Evolutionary conservation across 2,888 invertebrate species (phyloP), one percentile per base, ranked within the genome.

Genomic region (Melanostoma scalare): DNA sequence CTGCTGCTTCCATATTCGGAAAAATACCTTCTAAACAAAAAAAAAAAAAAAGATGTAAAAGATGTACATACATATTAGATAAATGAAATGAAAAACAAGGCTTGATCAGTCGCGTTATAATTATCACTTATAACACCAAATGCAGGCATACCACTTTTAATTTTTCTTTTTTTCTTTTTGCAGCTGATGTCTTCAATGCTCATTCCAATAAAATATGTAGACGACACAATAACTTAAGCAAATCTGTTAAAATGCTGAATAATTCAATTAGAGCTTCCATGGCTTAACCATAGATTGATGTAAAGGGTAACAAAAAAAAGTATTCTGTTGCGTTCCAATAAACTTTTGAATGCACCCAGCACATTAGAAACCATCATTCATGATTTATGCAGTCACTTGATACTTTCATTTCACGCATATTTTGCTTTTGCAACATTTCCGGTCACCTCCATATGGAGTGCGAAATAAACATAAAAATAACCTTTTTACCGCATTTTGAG

Each of bases 321-420:
- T 30, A 65, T 53, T 67, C 52, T 42, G 50, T 67, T 53, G 52
- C 65, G 33, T 67, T 67, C 40, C 42, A 60, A 44, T 53, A 40
- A 38, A 73, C 46, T 61, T 61, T 36, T 44, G 61, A 20, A 20
- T 61, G 69, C 55, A 60, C 33, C 53, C 42, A 58, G 20, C 75
- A 67, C 42, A 40, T n/a, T 9, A 31, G 0, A 0, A 42, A 9
- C 3, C 36, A 36, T 44, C 53, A 44, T 42, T 68, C 53, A 55
- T 61, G 69, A 69, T 69, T 76, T 55, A 76, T 76, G 53, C 69
- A 69, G 76, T 61, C 35, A 42, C 55, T 42, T 50, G 61, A 69
- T 63, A 76, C 40, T 38, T 69, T 8, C 35, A 40, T 38, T 35
- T 8, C 33, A 73, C 42, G 68, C 78, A 72, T 78, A 42, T 73